phyloP scores from a whole-genome alignment of 2,113 vertebrate species.

The Neofelis nebulosa region DNA sequence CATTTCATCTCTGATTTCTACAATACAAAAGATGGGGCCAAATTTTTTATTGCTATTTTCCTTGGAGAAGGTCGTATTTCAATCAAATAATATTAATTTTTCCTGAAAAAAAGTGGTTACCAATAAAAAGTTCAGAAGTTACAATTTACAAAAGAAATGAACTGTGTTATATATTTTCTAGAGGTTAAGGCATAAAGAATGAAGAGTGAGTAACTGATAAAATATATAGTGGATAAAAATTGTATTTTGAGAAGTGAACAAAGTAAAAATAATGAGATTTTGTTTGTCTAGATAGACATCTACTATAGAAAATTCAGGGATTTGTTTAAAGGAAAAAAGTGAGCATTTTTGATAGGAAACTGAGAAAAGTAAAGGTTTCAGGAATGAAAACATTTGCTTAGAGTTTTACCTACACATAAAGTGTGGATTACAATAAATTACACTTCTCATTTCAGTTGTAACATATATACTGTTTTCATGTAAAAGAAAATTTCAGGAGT shows the following conservation, averaged over 20 bases:
- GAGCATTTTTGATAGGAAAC: not conserved
- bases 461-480: not conserved
- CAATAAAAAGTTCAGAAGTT: not conserved
- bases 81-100: not conserved
- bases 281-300: not conserved
- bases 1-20: not conserved
- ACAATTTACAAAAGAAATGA: not conserved
- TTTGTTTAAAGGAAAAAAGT: not conserved
- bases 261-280: not conserved
- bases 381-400: slow-evolving; percentile 31
- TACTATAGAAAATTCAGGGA: not conserved
- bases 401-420: not conserved
- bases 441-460: not conserved
- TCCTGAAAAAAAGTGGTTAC: not conserved
- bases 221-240: not conserved
- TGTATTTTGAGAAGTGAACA: not conserved
- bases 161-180: not conserved
- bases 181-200: not conserved
- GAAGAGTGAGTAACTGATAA: not conserved
- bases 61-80: not conserved
- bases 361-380: slow-evolving; percentile 13
- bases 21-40: not conserved
- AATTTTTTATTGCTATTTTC: not conserved
- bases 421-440: not conserved
- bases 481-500: not conserved